A percentile compares a stretch with the other conserved stretches of the same genome.
phyloP scores from a whole-genome alignment of 2,888 invertebrate genomes.

The Podotricha telesiphe region DNA sequence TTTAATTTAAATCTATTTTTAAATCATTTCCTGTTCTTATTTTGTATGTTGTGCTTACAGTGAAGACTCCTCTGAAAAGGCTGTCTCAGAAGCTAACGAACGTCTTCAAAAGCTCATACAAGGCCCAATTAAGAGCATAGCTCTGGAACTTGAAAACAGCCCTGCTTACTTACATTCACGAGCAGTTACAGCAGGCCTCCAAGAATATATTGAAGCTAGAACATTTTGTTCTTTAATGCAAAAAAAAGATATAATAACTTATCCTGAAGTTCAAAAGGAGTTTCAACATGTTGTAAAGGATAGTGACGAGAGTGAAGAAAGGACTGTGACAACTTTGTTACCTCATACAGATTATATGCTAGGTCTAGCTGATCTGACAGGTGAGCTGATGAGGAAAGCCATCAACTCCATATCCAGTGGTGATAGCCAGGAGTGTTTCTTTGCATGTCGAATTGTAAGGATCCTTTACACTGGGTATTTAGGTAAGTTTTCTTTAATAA shows the following conservation, averaged over 20 bases:
- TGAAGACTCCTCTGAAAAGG: conserved; percentile 62
- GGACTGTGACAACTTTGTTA: conserved; percentile 61
- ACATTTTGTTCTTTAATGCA: conserved; percentile 89
- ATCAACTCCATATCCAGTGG: conserved; percentile 92
- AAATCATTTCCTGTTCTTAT: neutral
- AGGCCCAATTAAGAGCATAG: conserved; percentile 84
- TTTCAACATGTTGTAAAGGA: conserved; percentile 70
- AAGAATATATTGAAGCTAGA: conserved; percentile 94
- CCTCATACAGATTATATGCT: conserved; percentile 85
- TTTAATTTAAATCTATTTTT: neutral
- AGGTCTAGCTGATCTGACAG: conserved; percentile 93
- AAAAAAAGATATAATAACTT: conserved; percentile 83
- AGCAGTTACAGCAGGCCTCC: conserved; percentile 78
- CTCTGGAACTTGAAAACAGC: conserved; percentile 87
- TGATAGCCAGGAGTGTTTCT: conserved; percentile 88
- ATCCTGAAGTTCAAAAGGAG: conserved; percentile 82
- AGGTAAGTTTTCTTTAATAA: conserved; percentile 59
- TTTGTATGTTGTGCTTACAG: conserved; percentile 48
- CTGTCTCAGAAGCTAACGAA: conserved; percentile 81
- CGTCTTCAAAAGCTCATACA: conserved; percentile 86
- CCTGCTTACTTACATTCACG: conserved; percentile 83
- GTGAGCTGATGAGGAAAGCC: conserved; percentile 95
- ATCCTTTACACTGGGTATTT: conserved; percentile 85
- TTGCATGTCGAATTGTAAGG: conserved; percentile 88
- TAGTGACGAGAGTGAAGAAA: conserved; percentile 49